Conservation (phyloP, 2,113 vertebrate species). For the Catagonus wagneri region DNA sequence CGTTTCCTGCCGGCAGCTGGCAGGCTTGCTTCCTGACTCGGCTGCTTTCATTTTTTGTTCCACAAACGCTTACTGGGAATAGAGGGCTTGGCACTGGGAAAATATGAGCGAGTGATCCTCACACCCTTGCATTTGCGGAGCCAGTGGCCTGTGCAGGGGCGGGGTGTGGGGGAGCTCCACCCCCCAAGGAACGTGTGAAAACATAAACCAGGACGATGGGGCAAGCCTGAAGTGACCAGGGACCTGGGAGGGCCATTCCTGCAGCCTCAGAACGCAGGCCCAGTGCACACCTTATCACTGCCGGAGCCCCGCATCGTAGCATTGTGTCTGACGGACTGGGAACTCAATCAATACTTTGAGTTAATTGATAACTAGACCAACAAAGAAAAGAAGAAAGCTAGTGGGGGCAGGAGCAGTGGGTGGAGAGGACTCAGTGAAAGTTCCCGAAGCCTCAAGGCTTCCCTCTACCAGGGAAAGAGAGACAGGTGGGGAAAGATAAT, state of each 20-base stretch:
- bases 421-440: not conserved
- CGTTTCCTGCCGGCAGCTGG: not conserved
- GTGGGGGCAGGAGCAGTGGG: not conserved
- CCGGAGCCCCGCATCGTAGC: not conserved
- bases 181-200: not conserved
- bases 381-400: not conserved
- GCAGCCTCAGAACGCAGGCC: not conserved
- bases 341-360: not conserved
- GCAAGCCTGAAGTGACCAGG: not conserved
- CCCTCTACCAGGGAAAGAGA: not conserved
- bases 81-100: not conserved
- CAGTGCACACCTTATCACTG: rapidly evolving
- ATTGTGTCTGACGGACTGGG: not conserved
- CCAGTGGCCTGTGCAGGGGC: not conserved
- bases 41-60: not conserved
- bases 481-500: not conserved
- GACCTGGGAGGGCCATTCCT: not conserved
- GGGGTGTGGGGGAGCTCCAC: too few species aligned
- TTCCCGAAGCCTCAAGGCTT: not conserved
- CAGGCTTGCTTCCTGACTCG: not conserved
- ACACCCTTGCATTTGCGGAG: not conserved
- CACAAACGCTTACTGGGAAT: not conserved
- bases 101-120: not conserved
- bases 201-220: not conserved
- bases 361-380: not conserved